Evolutionary conservation across 2,113 vertebrate genomes (phyloP).

Genomic region (Erpornis zantholeuca): DNA sequence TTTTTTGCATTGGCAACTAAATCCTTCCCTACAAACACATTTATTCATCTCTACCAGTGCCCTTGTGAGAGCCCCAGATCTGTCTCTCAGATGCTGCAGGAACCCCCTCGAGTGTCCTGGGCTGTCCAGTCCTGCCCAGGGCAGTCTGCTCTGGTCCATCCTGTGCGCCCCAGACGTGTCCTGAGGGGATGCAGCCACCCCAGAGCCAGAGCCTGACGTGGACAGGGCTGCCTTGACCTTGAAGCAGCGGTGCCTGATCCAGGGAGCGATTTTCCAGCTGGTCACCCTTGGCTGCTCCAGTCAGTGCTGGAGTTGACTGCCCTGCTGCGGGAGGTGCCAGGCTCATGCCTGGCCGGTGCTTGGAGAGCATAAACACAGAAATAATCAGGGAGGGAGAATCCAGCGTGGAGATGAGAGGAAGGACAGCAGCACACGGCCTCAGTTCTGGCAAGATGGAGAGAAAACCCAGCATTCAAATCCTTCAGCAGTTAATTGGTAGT

Average conservation of each 20-base stretch:
- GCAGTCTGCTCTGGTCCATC: not conserved
- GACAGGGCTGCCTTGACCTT: not conserved
- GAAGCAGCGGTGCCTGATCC: not conserved
- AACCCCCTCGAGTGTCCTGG: not conserved
- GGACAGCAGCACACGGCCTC: not conserved
- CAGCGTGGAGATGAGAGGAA: not conserved
- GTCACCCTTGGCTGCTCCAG: not conserved
- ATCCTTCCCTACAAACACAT: not conserved
- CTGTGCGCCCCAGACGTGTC: not conserved
- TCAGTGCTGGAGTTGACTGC: not conserved
- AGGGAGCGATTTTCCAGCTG: slow-evolving; percentile 22
- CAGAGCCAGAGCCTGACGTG: not conserved
- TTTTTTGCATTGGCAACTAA: not conserved
- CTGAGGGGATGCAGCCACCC: not conserved
- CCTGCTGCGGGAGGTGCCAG: not conserved
- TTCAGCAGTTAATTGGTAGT: slow-evolving; percentile 28
- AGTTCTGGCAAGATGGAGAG: not conserved
- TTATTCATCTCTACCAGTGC: not conserved
- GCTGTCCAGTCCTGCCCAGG: not conserved
- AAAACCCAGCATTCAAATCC: not conserved
- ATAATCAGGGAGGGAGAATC: not conserved
- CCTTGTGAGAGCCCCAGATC: not conserved
- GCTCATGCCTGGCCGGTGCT: not conserved
- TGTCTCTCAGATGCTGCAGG: not conserved
- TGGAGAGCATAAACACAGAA: not conserved